phyloP scores from a whole-genome alignment of 2,888 invertebrate genomes.

The Oxystoma pomonae region DNA sequence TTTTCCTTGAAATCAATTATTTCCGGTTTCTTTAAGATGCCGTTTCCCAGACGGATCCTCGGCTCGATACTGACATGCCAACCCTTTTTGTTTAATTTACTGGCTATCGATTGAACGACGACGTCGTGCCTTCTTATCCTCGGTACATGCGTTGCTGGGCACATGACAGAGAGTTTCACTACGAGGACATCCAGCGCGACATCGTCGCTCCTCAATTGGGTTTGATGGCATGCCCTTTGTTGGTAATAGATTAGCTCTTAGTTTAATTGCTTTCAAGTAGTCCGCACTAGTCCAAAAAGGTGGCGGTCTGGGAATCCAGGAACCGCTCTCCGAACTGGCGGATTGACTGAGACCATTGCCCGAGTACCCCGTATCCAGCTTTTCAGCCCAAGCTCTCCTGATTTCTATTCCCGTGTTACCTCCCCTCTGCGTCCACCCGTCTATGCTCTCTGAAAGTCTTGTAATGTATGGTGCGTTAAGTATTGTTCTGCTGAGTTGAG shows the following conservation, averaged over 20 bases:
- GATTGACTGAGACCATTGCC: constrained; percentile 17
- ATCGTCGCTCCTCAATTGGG: constrained; percentile 22
- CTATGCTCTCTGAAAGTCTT: too few relatives aligned
- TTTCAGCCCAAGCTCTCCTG: background rate
- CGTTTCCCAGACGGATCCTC: constrained; percentile 21
- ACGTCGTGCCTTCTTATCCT: constrained; percentile 22
- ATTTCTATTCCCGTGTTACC: too few relatives aligned
- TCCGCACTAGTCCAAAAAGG: constrained; percentile 28
- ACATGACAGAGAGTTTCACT: constrained; percentile 29
- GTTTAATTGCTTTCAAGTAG: constrained; percentile 29
- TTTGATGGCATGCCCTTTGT: constrained; percentile 32
- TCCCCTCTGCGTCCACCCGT: too few relatives aligned
- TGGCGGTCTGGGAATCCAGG: constrained; percentile 21
- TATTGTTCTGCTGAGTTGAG: too few relatives aligned
- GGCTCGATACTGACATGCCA: constrained; percentile 26
- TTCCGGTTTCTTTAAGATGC: too few relatives aligned
- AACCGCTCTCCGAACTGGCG: background rate
- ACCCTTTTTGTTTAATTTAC: constrained; percentile 17
- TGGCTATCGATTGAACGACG: constrained; percentile 13
- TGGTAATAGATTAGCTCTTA: constrained; percentile 30
- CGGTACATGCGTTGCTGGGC: constrained; percentile 22
- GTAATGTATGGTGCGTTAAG: too few relatives aligned
- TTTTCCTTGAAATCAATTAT: too few relatives aligned
- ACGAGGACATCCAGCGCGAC: constrained; percentile 25
- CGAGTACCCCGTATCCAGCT: too few relatives aligned